Conservation (phyloP, 1,140 invertebrate species). For the Lineus longissimus region DNA sequence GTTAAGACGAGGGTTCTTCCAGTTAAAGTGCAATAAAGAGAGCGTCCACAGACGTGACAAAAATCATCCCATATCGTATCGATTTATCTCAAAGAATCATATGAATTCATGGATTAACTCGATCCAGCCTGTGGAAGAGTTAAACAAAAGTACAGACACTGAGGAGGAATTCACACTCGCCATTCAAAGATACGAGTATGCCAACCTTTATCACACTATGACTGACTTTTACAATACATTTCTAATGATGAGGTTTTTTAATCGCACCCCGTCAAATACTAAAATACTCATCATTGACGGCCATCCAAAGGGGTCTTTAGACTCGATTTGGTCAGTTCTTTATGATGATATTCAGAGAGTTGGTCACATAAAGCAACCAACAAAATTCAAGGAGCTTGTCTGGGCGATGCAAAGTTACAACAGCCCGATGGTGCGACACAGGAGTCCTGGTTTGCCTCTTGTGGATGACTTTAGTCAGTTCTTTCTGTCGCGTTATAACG, state of each 20-base stretch:
- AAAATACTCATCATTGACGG: slow-evolving; percentile 39
- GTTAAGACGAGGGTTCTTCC: slow-evolving; percentile 30
- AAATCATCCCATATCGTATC: slow-evolving; percentile 2
- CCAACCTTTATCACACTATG: slow-evolving; percentile 50
- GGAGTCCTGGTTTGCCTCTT: slow-evolving; percentile 24
- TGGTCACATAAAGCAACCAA: slow-evolving; percentile 15
- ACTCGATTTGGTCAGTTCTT: slow-evolving; percentile 35
- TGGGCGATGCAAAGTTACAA: slow-evolving; percentile 44
- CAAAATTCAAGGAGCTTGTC: slow-evolving; percentile 26
- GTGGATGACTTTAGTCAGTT: slow-evolving; percentile 43
- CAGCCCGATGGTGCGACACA: slow-evolving; percentile 35
- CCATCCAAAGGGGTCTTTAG: slow-evolving; percentile 39
- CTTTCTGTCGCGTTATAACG: slow-evolving; percentile 29
- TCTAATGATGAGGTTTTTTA: slow-evolving; percentile 38
- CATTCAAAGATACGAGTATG: slow-evolving; percentile 44
- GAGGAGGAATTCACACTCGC: slow-evolving; percentile 27
- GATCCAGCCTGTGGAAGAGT: not conserved
- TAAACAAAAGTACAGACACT: not conserved
- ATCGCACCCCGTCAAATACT: slow-evolving; percentile 22
- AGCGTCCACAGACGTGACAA: slow-evolving; percentile 11
- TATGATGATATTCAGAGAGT: slow-evolving; percentile 29
- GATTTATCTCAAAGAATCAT: slow-evolving; percentile 1
- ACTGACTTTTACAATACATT: slow-evolving; percentile 50
- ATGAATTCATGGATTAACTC: not conserved
- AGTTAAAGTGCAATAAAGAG: slow-evolving; percentile 20